Conservation (phyloP, 1,140 invertebrate species). For the Scylla paramamosain region DNA sequence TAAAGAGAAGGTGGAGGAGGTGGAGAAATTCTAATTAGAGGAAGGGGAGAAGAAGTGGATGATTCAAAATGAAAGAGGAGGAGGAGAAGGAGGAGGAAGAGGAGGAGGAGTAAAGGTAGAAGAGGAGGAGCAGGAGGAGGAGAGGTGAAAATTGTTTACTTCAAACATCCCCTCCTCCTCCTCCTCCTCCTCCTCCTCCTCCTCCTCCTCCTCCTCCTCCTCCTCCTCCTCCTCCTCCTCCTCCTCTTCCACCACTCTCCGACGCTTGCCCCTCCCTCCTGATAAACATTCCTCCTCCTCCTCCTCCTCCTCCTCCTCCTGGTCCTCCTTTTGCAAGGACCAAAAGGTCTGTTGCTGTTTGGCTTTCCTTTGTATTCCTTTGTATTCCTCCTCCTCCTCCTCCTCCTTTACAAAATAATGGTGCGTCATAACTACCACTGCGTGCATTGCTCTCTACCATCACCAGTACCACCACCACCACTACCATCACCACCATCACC, state of each 20-base stretch:
- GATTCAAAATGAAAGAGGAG: neutral
- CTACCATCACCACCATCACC: neutral
- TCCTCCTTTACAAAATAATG: no score
- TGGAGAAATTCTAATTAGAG: neutral
- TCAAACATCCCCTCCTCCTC: neutral
- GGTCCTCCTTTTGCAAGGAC: no score
- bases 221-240: no score
- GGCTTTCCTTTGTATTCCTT: no score
- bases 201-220: no score
- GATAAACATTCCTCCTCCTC: no score
- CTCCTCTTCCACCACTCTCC: no score
- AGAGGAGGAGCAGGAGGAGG: neutral
- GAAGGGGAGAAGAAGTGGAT: neutral
- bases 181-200: no score
- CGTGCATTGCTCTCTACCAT: neutral
- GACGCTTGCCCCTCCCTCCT: no score
- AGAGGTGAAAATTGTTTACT: neutral
- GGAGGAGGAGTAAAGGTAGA: neutral
- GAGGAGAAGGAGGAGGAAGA: neutral
- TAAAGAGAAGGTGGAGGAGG: neutral
- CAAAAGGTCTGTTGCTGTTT: no score
- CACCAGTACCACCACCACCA: neutral
- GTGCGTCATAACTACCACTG: neutral
- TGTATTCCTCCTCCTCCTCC: neutral
- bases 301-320: no score